Percentiles rank a stretch among this genome's conserved stretches.
These are phyloP conservation scores for Harlomillsia oculata DNA, from an alignment of 1,140 invertebrate genomes.

Conservation along the genomic window DNA sequence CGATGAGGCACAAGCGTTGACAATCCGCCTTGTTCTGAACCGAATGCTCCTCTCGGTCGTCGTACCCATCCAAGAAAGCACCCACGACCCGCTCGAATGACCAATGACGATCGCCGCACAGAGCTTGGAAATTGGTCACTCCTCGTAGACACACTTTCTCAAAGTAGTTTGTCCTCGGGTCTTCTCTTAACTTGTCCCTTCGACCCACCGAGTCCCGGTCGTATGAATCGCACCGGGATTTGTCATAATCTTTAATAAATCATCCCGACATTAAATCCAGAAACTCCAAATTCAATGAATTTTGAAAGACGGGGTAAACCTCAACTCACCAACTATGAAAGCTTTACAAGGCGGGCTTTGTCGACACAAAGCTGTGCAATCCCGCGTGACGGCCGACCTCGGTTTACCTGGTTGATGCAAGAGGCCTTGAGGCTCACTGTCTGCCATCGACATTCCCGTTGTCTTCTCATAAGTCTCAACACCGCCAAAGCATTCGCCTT, in stretches of 20 bases:
- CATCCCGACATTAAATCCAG: background rate
- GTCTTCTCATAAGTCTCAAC: slow-evolving; percentile 45
- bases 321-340: slow-evolving; percentile 40
- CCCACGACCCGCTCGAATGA: slow-evolving; percentile 45
- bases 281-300: background rate
- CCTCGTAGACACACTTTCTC: slow-evolving; percentile 44
- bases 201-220: slow-evolving; percentile 38
- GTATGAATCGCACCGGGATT: slow-evolving; percentile 41
- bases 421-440: slow-evolving; percentile 39
- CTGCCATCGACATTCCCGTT: slow-evolving; percentile 39
- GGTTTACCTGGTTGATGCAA: slow-evolving; percentile 43
- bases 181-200: slow-evolving; percentile 39
- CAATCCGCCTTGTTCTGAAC: slow-evolving; percentile 44
- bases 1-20: slow-evolving; percentile 44
- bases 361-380: slow-evolving; percentile 44
- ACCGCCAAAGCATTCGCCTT: slow-evolving; percentile 45
- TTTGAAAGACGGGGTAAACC: background rate
- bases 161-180: slow-evolving; percentile 42
- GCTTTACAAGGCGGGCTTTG: slow-evolving; percentile 42
- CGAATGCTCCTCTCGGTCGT: slow-evolving; percentile 42
- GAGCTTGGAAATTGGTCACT: slow-evolving; percentile 41
- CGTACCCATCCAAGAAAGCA: slow-evolving; percentile 44
- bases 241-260: slow-evolving; percentile 40
- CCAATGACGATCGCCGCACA: slow-evolving; percentile 47
- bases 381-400: slow-evolving; percentile 43